phyloP scores from a whole-genome alignment of 1,140 invertebrate genomes.

The Musca vetustissima region DNA sequence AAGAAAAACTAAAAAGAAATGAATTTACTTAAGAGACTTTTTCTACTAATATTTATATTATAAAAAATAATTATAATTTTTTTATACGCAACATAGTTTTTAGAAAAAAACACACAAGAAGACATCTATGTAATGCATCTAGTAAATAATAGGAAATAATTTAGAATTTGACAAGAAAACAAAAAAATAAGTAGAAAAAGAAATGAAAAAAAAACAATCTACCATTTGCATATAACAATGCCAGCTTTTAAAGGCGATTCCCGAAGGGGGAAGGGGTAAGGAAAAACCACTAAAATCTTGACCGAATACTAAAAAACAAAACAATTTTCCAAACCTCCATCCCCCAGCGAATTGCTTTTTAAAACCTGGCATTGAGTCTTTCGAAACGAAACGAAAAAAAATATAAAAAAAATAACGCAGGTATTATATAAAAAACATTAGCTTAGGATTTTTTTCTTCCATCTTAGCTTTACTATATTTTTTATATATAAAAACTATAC shows the following conservation, averaged over 20 bases:
- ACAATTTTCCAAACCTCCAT: neutral
- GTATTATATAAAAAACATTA: constrained; percentile 19
- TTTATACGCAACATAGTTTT: too few species aligned
- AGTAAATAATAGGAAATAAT: constrained; percentile 24
- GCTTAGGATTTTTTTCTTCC: neutral
- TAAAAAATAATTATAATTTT: neutral
- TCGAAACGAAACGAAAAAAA: neutral
- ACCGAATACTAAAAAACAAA: neutral
- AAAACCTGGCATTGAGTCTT: constrained; percentile 15
- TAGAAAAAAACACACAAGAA: too few species aligned
- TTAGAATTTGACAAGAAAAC: constrained; percentile 4
- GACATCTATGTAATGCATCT: neutral
- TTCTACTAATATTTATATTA: constrained; percentile 2
- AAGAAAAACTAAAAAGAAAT: neutral
- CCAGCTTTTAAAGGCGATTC: constrained; percentile 17
- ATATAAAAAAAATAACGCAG: constrained; percentile 5
- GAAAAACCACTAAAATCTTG: neutral
- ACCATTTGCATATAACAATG: neutral
- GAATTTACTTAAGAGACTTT: constrained; percentile 17
- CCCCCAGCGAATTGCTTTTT: constrained; percentile 8
- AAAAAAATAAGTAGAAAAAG: constrained; percentile 15
- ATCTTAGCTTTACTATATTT: constrained; percentile 1
- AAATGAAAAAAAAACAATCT: neutral
- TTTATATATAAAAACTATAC: neutral
- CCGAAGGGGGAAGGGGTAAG: too few species aligned